Conservation (phyloP, 2,113 vertebrate species). For the Gobius niger region DNA sequence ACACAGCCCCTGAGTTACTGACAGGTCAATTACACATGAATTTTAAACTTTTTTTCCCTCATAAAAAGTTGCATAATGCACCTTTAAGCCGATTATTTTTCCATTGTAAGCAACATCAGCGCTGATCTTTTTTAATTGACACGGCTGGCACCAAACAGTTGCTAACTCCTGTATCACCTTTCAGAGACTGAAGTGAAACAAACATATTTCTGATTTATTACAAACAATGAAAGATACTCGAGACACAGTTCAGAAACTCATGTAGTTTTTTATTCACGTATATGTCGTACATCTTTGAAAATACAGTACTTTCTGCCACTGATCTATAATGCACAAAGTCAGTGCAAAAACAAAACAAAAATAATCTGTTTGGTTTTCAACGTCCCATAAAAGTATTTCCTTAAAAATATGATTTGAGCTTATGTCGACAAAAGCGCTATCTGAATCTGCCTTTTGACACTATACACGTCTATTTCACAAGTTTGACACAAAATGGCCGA, state of each 20-base stretch:
- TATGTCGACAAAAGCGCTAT: conserved; percentile 78
- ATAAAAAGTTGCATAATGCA: too few species aligned
- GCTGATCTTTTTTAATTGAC: too few species aligned
- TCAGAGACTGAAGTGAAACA: not conserved
- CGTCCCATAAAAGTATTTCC: conserved; percentile 78
- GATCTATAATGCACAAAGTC: conserved; percentile 31
- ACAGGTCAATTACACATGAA: too few species aligned
- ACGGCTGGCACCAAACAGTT: too few species aligned
- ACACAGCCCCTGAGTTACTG: too few species aligned
- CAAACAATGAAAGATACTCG: not conserved
- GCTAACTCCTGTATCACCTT: too few species aligned
- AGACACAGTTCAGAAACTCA: conserved; percentile 17
- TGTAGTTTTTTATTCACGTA: conserved; percentile 89
- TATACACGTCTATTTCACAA: conserved; percentile 85
- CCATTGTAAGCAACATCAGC: not conserved
- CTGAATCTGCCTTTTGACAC: conserved; percentile 78
- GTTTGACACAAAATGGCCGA: conserved; percentile 78
- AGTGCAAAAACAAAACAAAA: conserved; percentile 26
- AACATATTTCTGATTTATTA: not conserved
- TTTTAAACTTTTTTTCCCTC: too few species aligned
- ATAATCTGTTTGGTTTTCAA: conserved; percentile 75
- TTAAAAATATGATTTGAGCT: conserved; percentile 81
- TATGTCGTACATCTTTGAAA: conserved; percentile 82
- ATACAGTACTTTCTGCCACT: conserved; percentile 78
- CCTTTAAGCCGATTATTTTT: too few species aligned